Percentiles rank a stretch among this genome's conserved stretches.
Evolutionary conservation across 2,888 invertebrate genomes (phyloP).

Genomic region (Callyntrura sp.): DNA sequence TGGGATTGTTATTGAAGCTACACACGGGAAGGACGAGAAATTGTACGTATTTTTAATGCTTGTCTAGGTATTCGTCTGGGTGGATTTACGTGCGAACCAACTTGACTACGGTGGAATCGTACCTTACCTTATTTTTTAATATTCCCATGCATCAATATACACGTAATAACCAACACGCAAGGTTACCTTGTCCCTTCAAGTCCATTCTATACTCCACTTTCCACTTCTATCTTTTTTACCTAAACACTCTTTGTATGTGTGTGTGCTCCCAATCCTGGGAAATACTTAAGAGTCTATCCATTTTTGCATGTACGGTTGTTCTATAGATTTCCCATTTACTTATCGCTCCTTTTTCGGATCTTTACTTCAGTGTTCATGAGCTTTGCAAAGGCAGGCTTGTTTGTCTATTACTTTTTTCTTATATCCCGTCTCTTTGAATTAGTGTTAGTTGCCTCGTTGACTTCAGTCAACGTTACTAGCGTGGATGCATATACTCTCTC

Average conservation of each 20-base stretch:
- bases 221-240: neutral
- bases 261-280: neutral
- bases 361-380: constrained; percentile 61
- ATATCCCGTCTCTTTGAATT: constrained; percentile 74
- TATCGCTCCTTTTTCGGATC: constrained; percentile 31
- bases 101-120: constrained; percentile 29
- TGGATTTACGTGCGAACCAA: constrained; percentile 60
- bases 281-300: neutral
- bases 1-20: constrained; percentile 63
- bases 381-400: constrained; percentile 50
- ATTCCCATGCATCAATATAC: neutral
- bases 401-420: constrained; percentile 70
- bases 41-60: constrained; percentile 22
- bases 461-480: constrained; percentile 64
- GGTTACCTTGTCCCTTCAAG: constrained; percentile 43
- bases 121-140: constrained; percentile 21
- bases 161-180: neutral
- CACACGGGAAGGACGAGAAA: constrained; percentile 2
- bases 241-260: too few relatives aligned
- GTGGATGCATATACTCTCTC: too few relatives aligned
- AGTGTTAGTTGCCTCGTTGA: constrained; percentile 78
- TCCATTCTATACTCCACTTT: too few relatives aligned
- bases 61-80: constrained; percentile 49
- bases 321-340: neutral
- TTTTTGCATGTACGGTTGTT: constrained; percentile 30